phyloP scores from a whole-genome alignment of 2,888 invertebrate species.

The Diarsia dahlii region DNA sequence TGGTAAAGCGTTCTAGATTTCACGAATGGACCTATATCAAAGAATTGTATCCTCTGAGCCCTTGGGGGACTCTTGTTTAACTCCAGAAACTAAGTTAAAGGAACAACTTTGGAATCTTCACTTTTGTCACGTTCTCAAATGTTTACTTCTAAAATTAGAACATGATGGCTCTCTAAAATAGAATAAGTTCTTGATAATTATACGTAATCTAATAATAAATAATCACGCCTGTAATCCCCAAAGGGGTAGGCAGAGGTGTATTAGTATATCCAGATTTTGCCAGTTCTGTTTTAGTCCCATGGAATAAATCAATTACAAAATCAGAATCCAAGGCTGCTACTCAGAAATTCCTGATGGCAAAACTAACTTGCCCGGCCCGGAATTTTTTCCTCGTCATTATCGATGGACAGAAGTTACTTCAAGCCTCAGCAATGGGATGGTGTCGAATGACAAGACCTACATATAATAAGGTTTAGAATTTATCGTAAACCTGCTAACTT shows the following conservation, averaged over 20 bases:
- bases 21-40: slow-evolving; percentile 17
- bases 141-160: not conserved
- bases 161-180: not conserved
- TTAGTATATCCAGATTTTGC: not conserved
- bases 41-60: slow-evolving; percentile 7
- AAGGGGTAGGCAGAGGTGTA: not conserved
- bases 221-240: not conserved
- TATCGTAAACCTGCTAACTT: not conserved
- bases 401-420: not conserved
- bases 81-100: not conserved
- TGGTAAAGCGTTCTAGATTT: slow-evolving; percentile 15
- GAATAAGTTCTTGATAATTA: not conserved
- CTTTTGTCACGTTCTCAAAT: not conserved
- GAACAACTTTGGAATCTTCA: not conserved
- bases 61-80: not conserved
- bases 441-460: not conserved
- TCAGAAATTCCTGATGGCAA: not conserved
- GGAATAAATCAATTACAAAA: not conserved
- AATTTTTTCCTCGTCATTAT: not conserved
- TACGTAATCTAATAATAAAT: not conserved
- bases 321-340: not conserved
- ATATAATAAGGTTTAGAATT: not conserved
- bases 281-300: not conserved
- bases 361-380: not conserved
- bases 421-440: not conserved